Conservation (phyloP, 2,113 vertebrate species). For the Anolis sagrei region DNA sequence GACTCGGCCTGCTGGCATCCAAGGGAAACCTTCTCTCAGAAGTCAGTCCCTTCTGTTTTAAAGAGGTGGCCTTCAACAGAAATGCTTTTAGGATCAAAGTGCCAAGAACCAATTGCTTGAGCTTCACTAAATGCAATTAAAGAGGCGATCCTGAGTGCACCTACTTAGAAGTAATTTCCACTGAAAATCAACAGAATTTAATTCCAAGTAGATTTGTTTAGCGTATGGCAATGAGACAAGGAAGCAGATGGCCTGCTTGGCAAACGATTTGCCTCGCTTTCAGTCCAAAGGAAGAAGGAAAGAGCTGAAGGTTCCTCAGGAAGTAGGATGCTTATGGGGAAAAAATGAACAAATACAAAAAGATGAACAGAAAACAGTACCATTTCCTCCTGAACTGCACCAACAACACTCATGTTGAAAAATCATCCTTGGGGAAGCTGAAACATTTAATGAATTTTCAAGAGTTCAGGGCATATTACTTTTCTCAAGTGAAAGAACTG, state of each 20-base stretch:
- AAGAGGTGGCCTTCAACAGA: neutral
- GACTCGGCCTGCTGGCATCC: no score
- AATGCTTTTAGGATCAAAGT: conserved; percentile 1
- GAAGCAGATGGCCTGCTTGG: conserved; percentile 16
- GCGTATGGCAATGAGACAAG: neutral
- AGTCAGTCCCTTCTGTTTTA: neutral
- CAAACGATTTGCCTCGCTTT: neutral
- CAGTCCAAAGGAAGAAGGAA: neutral
- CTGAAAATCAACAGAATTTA: conserved; percentile 15
- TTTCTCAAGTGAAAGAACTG: neutral
- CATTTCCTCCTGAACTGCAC: neutral
- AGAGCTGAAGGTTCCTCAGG: neutral
- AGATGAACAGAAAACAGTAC: neutral
- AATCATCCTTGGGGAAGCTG: neutral
- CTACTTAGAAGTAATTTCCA: conserved; percentile 20
- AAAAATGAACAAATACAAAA: no score
- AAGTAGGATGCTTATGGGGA: neutral
- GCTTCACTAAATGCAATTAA: conserved; percentile 23
- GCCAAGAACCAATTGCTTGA: neutral
- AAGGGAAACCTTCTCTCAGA: neutral
- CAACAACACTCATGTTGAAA: neutral
- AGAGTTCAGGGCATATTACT: neutral
- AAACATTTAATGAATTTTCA: neutral
- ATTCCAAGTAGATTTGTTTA: conserved; percentile 29
- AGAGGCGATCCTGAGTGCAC: conserved; percentile 2